Evolutionary conservation across 1,140 invertebrate species (phyloP).

Genomic region (Leptopilina clavipes): DNA sequence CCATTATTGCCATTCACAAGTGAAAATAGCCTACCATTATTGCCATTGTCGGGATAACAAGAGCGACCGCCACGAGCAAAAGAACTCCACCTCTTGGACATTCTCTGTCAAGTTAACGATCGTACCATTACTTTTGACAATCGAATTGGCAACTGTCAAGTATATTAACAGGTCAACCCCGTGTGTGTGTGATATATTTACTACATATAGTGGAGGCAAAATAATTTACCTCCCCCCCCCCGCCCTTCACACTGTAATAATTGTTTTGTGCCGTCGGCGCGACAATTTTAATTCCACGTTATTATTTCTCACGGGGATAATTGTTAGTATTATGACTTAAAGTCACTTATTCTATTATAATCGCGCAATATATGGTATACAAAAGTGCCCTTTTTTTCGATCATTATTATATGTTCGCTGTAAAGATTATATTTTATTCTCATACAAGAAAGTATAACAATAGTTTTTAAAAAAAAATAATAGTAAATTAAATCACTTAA

Average conservation of each 20-base stretch:
- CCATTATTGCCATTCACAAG: slow-evolving; percentile 49
- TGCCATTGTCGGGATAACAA: slow-evolving; percentile 50
- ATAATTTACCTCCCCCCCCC: neutral
- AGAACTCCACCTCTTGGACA: slow-evolving; percentile 31
- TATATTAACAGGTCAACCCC: slow-evolving; percentile 16
- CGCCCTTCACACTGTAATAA: neutral
- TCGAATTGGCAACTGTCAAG: slow-evolving; percentile 58
- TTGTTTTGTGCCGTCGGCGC: neutral
- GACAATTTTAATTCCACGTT: slow-evolving; percentile 29
- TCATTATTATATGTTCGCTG: no score
- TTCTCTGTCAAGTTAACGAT: slow-evolving; percentile 57
- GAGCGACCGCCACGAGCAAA: slow-evolving; percentile 38
- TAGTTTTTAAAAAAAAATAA: no score
- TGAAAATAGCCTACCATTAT: slow-evolving; percentile 51
- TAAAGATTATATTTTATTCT: no score
- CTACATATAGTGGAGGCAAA: neutral
- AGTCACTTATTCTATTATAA: neutral
- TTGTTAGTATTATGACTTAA: slow-evolving; percentile 23
- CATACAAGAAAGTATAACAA: no score
- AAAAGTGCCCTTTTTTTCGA: neutral
- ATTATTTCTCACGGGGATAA: slow-evolving; percentile 27
- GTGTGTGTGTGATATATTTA: no score
- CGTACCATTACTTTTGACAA: slow-evolving; percentile 62
- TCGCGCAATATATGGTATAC: neutral
- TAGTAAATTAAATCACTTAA: no score